A percentile compares a stretch with the other conserved stretches of the same genome.
phyloP scores from a whole-genome alignment of 2,113 vertebrate genomes.

The Thamnaconus septentrionalis region DNA sequence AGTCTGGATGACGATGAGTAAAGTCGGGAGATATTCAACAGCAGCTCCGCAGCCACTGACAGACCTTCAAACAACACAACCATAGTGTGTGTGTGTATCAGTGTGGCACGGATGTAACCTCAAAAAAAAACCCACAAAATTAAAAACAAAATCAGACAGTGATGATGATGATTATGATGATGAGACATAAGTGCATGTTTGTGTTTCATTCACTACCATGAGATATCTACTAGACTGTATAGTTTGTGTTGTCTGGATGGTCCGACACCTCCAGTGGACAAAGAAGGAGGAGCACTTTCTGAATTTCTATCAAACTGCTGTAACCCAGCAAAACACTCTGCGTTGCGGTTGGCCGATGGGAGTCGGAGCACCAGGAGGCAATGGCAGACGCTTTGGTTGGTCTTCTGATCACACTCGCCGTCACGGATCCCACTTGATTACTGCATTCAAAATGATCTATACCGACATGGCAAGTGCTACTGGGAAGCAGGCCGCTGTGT shows the following conservation, averaged over 20 bases:
- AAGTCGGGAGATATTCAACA: slow-evolving; percentile 33
- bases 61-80: slow-evolving; percentile 12
- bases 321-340: slow-evolving; percentile 28
- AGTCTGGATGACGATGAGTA: not conserved
- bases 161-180: not conserved
- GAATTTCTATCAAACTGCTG: slow-evolving; percentile 22
- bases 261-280: not conserved
- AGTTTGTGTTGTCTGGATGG: slow-evolving; percentile 7
- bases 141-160: slow-evolving; percentile 15
- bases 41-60: slow-evolving; percentile 36
- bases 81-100: not conserved
- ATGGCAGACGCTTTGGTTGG: slow-evolving; percentile 28
- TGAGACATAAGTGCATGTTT: slow-evolving; percentile 10
- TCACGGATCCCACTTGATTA: slow-evolving; percentile 10
- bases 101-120: too few species aligned
- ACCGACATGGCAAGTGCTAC: slow-evolving; percentile 64
- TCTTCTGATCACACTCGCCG: slow-evolving; percentile 5
- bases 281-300: slow-evolving; percentile 9
- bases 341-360: slow-evolving; percentile 36
- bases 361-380: slow-evolving; percentile 48
- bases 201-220: slow-evolving; percentile 16
- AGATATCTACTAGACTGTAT: slow-evolving; percentile 17
- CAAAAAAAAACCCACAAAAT: not conserved
- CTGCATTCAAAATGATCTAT: slow-evolving; percentile 42
- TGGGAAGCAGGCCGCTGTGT: slow-evolving; percentile 39